These are phyloP conservation scores for Pemphredon lugubris DNA, from an alignment of 2,888 invertebrate genomes.

Conservation along the genomic window DNA sequence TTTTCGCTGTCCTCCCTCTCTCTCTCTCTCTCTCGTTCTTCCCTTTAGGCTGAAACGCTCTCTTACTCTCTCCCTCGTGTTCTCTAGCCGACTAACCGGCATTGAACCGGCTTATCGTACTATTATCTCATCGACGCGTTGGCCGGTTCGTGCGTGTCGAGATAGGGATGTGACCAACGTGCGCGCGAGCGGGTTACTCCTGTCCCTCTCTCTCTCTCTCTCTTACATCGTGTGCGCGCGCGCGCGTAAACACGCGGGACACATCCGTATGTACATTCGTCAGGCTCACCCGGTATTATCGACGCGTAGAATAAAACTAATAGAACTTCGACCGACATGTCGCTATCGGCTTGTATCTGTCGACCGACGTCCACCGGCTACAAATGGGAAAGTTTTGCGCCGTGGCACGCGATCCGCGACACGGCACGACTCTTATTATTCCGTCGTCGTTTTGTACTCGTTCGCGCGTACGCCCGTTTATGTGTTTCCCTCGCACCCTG, in stretches of 20 bases:
- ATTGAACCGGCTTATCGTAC: conserved; percentile 64
- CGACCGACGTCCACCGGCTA: conserved; percentile 64
- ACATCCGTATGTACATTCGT: conserved; percentile 18
- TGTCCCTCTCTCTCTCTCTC: too few relatives aligned
- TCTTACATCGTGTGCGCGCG: too few relatives aligned
- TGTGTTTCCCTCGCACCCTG: too few relatives aligned
- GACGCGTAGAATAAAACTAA: conserved; percentile 67
- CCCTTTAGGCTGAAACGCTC: background rate
- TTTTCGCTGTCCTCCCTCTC: background rate
- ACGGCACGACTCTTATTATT: conserved; percentile 62
- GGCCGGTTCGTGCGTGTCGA: conserved; percentile 61
- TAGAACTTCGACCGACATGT: conserved; percentile 66
- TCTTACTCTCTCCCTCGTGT: conserved; percentile 12
- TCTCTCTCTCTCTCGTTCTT: conserved; percentile 7
- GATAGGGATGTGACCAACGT: conserved; percentile 60
- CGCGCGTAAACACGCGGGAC: conserved; percentile 6
- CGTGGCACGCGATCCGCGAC: conserved; percentile 71
- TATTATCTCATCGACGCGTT: conserved; percentile 67
- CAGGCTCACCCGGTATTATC: conserved; percentile 57
- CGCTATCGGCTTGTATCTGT: conserved; percentile 73
- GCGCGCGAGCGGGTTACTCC: conserved; percentile 20
- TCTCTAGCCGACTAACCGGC: conserved; percentile 41
- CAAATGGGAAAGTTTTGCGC: conserved; percentile 75
- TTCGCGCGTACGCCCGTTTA: conserved; percentile 25
- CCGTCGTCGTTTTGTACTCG: conserved; percentile 42